These are phyloP conservation scores for Spongilla lacustris DNA, from an alignment of 37 sponge, comb jelly and placozoan species.

Conservation along the genomic window DNA sequence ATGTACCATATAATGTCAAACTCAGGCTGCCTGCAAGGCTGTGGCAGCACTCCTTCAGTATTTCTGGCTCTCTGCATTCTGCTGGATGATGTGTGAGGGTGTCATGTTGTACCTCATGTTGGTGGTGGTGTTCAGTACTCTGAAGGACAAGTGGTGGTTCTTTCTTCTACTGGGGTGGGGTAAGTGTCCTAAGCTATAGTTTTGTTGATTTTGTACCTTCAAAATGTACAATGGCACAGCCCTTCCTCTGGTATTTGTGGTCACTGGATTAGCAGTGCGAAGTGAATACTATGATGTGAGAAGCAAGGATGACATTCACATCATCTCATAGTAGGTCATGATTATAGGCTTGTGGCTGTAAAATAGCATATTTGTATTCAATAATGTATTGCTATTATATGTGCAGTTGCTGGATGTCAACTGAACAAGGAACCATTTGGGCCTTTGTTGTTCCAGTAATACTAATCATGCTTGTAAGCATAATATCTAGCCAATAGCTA, in stretches of 20 bases:
- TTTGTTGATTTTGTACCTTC: no score
- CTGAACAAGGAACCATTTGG: background rate
- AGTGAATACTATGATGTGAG: conserved; percentile 23
- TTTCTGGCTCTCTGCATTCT: conserved; percentile 60
- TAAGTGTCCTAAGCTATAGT: conserved; percentile 1
- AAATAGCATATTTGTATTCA: no score
- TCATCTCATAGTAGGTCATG: no score
- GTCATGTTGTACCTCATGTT: conserved; percentile 70
- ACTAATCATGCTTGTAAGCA: background rate
- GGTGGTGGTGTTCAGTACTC: conserved; percentile 54
- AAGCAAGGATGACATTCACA: background rate
- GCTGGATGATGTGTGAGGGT: conserved; percentile 74
- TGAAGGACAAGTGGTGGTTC: conserved; percentile 50
- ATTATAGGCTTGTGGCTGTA: no score
- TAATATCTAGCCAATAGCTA: no score
- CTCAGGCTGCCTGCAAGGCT: conserved; percentile 14
- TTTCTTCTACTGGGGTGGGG: conserved; percentile 53
- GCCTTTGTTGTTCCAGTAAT: background rate
- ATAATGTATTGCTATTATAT: no score
- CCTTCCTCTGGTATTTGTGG: conserved; percentile 33
- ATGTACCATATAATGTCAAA: no score
- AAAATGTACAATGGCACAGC: background rate
- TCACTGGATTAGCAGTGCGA: conserved; percentile 28
- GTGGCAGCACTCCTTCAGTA: conserved; percentile 54
- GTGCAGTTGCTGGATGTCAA: conserved; percentile 9